Percentiles rank a stretch among this genome's conserved stretches.
phyloP scores from a whole-genome alignment of 1,140 invertebrate genomes.

The Diplogasteroides magnus region DNA sequence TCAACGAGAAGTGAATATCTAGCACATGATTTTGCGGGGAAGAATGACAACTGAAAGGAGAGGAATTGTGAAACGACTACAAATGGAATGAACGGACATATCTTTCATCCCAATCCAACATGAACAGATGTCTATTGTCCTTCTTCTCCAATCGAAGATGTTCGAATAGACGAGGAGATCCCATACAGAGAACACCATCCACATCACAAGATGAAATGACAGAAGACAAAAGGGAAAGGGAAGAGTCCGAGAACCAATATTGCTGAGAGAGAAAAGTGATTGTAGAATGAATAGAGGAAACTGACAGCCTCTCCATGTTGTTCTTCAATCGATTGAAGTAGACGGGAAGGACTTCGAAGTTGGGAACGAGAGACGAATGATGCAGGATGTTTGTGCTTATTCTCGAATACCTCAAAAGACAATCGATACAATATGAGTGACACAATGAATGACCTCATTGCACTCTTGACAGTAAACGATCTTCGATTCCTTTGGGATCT shows the following conservation, averaged over 20 bases:
- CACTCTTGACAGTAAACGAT: constrained; percentile 16
- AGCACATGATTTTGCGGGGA: constrained; percentile 18
- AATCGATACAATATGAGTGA: neutral
- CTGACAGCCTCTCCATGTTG: constrained; percentile 25
- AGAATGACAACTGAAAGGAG: constrained; percentile 21
- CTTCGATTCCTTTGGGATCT: constrained; percentile 7
- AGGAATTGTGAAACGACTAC: neutral
- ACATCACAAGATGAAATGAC: constrained; percentile 8
- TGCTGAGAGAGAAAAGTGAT: constrained; percentile 10
- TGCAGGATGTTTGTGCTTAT: constrained; percentile 10
- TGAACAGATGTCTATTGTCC: constrained; percentile 6
- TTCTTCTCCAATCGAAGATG: constrained; percentile 6
- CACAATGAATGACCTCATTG: constrained; percentile 2
- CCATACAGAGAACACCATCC: constrained; percentile 23
- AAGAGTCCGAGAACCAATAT: constrained; percentile 23
- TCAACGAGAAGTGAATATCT: constrained; percentile 27
- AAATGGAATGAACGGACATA: constrained; percentile 15
- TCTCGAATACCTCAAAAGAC: constrained; percentile 15
- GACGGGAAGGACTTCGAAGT: constrained; percentile 5
- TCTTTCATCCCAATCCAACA: constrained; percentile 23
- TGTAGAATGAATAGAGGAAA: neutral
- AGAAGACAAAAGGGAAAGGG: constrained; percentile 7
- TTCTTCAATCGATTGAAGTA: constrained; percentile 15
- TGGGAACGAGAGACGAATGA: constrained; percentile 1
- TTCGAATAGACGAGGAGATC: constrained; percentile 17